A percentile compares a stretch with the other conserved stretches of the same genome.
phyloP scores from a whole-genome alignment of 2,888 invertebrate species.

The Scelioninae gen. 1 region DNA sequence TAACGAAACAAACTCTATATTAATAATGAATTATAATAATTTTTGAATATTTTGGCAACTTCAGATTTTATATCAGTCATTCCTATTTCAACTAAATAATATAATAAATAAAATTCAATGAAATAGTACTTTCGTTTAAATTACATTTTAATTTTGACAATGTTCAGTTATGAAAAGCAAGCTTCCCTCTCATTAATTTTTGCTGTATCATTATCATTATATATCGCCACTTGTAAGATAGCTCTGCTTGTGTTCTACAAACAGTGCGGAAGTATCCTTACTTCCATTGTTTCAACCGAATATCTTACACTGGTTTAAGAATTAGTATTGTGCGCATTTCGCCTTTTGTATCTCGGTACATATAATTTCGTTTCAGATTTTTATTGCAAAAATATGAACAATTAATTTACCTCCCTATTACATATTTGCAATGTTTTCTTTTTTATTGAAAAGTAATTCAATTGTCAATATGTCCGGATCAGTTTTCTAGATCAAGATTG shows the following conservation, averaged over 20 bases:
- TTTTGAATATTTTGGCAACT: too few species aligned
- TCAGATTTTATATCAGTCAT: too few species aligned
- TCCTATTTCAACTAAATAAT: not conserved
- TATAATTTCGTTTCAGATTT: constrained; percentile 4
- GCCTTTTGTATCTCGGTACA: constrained; percentile 13
- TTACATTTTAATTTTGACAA: constrained; percentile 39
- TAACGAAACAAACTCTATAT: too few species aligned
- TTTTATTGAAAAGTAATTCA: too few species aligned
- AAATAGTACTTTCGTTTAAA: constrained; percentile 12
- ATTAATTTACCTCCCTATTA: not conserved
- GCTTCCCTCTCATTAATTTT: constrained; percentile 49
- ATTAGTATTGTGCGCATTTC: constrained; percentile 20
- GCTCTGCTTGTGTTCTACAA: constrained; percentile 46
- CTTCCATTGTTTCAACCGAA: constrained; percentile 53
- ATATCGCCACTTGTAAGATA: constrained; percentile 45
- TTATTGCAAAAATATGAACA: constrained; percentile 1
- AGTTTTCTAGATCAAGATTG: constrained; percentile 1
- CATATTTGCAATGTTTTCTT: too few species aligned
- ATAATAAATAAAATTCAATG: constrained; percentile 12
- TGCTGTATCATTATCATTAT: constrained; percentile 55
- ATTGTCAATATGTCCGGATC: too few species aligned
- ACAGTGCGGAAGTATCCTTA: constrained; percentile 52
- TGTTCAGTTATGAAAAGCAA: constrained; percentile 32
- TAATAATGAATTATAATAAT: too few species aligned
- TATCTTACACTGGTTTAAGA: constrained; percentile 53